Evolutionary conservation across 2,113 vertebrate species (phyloP).

Genomic region (Thryonomys swinderianus): DNA sequence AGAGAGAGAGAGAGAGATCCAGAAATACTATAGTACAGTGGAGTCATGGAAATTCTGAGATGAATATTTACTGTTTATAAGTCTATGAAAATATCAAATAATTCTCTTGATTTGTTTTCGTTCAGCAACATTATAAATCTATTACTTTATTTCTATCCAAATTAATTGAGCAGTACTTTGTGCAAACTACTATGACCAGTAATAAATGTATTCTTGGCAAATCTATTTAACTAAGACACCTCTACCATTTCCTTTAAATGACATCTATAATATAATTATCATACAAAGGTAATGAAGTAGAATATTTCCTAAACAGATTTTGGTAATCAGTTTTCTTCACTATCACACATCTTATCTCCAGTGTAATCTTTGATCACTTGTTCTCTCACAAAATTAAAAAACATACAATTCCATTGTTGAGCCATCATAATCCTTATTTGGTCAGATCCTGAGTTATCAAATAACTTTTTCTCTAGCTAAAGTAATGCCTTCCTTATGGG

Average conservation of each 20-base stretch:
- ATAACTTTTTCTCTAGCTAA: not conserved
- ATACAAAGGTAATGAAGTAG: not conserved
- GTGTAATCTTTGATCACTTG: constrained; percentile 2
- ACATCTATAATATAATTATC: not conserved
- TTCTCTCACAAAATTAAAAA: not conserved
- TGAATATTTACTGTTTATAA: not conserved
- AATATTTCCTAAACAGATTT: constrained; percentile 12
- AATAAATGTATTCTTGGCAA: constrained; percentile 21
- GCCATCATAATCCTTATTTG: not conserved
- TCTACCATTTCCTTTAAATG: not conserved
- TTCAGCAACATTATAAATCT: not conserved
- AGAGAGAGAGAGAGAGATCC: not conserved
- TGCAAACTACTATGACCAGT: not conserved
- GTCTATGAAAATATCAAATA: not conserved
- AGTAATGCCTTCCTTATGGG: constrained; percentile 1
- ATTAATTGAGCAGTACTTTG: not conserved
- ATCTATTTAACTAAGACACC: not conserved
- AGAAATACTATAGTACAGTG: not conserved
- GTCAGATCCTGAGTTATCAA: not conserved
- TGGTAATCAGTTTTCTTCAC: not conserved
- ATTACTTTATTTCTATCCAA: not conserved
- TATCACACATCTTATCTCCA: not conserved
- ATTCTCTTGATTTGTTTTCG: not conserved
- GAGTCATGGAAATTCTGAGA: not conserved
- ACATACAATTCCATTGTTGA: not conserved